Percentiles rank a stretch among this genome's conserved stretches.
phyloP scores from a whole-genome alignment of 2,888 invertebrate genomes.

The Brenthis ino region DNA sequence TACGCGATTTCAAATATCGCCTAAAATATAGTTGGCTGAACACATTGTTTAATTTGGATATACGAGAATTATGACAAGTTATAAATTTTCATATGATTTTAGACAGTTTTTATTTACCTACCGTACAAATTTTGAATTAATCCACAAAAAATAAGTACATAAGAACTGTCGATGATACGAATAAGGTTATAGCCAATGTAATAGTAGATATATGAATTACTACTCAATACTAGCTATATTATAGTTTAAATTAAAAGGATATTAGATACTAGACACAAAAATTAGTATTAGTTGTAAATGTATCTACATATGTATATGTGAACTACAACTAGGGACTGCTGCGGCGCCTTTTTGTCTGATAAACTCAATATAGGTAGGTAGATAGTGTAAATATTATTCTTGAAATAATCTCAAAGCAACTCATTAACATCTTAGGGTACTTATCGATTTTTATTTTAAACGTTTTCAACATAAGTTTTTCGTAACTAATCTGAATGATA shows the following conservation, averaged over 20 bases:
- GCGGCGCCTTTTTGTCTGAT: slow-evolving; percentile 32
- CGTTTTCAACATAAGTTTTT: no score
- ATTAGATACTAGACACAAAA: slow-evolving; percentile 15
- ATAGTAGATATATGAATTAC: background rate
- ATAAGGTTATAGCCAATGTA: background rate
- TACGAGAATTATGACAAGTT: background rate
- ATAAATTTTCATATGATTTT: background rate
- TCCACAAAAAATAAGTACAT: background rate
- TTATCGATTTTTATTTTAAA: no score
- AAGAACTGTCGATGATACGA: background rate
- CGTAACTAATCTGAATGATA: no score
- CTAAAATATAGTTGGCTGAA: no score
- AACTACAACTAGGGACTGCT: slow-evolving; percentile 37
- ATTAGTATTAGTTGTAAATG: slow-evolving; percentile 9
- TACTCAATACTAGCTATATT: slow-evolving; percentile 27
- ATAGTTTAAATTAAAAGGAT: slow-evolving; percentile 3
- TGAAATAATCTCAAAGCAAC: background rate
- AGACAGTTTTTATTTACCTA: background rate
- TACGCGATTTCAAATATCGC: background rate
- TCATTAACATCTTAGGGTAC: no score
- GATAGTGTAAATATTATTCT: background rate
- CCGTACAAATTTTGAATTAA: background rate
- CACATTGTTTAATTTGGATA: no score
- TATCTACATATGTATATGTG: slow-evolving; percentile 30
- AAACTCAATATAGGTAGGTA: background rate